phyloP scores from a whole-genome alignment of 2,888 invertebrate species.

The Epinotia demarniana region DNA sequence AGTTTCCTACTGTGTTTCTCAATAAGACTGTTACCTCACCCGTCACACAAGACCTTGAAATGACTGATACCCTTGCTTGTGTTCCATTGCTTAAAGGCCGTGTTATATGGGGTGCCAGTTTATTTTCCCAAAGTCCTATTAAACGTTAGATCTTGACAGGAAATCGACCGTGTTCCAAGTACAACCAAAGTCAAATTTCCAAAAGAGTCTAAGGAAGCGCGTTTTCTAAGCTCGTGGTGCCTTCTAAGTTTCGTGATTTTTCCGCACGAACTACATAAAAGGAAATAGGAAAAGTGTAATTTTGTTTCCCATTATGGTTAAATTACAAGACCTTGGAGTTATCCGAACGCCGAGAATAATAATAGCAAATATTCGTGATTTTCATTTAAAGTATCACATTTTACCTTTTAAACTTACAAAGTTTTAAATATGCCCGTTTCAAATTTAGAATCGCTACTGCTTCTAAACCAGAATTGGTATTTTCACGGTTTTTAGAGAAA shows the following conservation, averaged over 20 bases:
- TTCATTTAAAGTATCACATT: no score
- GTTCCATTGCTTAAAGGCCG: slow-evolving; percentile 19
- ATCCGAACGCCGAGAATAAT: neutral
- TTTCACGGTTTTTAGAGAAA: no score
- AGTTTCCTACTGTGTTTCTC: slow-evolving; percentile 1
- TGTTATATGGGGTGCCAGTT: neutral
- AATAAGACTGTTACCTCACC: slow-evolving; percentile 1
- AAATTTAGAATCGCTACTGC: no score
- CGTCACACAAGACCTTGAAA: slow-evolving; percentile 31
- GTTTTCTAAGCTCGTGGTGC: neutral
- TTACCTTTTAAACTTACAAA: no score
- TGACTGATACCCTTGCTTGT: slow-evolving; percentile 30
- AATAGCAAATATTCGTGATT: no score
- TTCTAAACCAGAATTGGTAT: no score
- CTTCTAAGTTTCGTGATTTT: slow-evolving; percentile 10
- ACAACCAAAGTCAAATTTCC: neutral
- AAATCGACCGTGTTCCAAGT: neutral
- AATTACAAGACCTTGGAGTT: slow-evolving; percentile 9
- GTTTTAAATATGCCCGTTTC: no score
- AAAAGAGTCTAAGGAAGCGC: neutral
- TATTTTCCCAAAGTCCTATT: neutral
- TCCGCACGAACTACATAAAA: neutral
- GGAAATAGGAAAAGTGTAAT: slow-evolving; percentile 13
- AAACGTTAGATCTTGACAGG: neutral
- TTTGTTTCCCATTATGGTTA: slow-evolving; percentile 8